These are phyloP conservation scores for Tamias sibiricus DNA, from an alignment of 2,113 vertebrate species.

Conservation along the genomic window DNA sequence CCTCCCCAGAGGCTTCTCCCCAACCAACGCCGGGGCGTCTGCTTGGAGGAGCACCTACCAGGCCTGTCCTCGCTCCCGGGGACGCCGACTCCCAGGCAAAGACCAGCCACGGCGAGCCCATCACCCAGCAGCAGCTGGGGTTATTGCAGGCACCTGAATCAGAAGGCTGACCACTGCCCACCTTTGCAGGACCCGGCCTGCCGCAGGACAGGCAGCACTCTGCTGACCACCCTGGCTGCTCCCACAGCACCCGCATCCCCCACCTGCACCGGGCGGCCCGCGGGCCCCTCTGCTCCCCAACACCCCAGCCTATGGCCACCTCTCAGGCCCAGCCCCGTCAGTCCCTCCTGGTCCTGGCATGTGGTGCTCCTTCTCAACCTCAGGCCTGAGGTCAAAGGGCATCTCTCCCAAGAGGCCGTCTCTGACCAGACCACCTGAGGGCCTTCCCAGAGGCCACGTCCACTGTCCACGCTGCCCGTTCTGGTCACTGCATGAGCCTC, in stretches of 20 bases:
- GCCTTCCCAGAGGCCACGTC: not conserved
- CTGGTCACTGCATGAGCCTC: not conserved
- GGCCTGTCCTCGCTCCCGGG: not conserved
- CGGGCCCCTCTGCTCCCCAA: not conserved
- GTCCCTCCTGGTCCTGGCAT: too few relatives aligned
- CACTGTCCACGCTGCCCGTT: not conserved
- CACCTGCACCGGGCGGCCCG: fast-evolving
- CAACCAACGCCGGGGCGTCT: too few relatives aligned
- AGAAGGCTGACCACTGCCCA: not conserved
- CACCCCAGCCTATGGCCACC: not conserved
- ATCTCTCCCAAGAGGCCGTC: not conserved
- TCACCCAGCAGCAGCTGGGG: too few relatives aligned
- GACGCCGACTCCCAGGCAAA: not conserved
- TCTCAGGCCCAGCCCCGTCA: not conserved
- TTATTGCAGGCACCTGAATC: not conserved
- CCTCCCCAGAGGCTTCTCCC: too few relatives aligned
- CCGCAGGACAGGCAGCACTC: too few relatives aligned
- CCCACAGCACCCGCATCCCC: fast-evolving
- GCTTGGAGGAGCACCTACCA: too few relatives aligned
- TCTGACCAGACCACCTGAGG: not conserved
- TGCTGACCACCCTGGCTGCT: too few relatives aligned
- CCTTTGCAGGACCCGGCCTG: not conserved
- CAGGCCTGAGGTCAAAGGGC: not conserved
- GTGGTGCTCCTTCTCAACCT: not conserved
- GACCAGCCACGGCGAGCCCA: not conserved